Base-by-base conservation (phyloP, 2,797 vertebrate species). In the Tokudaia tokunoshimensis region DNA sequence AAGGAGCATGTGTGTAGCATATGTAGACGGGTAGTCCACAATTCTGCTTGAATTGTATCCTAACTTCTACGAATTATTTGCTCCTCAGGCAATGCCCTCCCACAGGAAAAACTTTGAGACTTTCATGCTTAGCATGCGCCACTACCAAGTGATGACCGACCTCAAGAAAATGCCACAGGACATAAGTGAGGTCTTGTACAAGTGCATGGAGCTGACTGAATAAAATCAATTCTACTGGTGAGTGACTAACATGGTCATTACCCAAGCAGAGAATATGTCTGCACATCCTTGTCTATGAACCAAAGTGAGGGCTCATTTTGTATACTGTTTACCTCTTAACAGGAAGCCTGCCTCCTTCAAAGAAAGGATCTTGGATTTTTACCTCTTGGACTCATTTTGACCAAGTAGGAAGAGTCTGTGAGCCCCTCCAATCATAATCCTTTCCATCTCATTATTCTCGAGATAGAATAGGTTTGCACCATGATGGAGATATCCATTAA, bases 191-290 rank as follows among this genome's bases (percentile, higher is more conserved):
- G 99, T 1, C 57, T 98, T 99, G 93, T 99, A 99, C 98, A 99
- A 99, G 96, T 99, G 99, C 50, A 99, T 99, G 98, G 99, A 99
- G 98, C 99, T 99, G 93, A 99, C 99, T 97, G 99, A 99, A 98
- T 99, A 99, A 94, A 99, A 99, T 0, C 99, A 99, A 98, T 99
- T 99, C 98, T 99, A 99, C 98, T 99, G 99, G 99, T 99, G 98
- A 99, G 99, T 99, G 97, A 91, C 83, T 86, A 41, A 31, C n/a
- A n/a, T 2, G 72, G 20, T 4, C 9, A 29, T 59, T 11, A 20
- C 26, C 74, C 74, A 2, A 3, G 26, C n/a, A n/a, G n/a, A n/a
- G n/a, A n/a, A n/a, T n/a, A 24, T 24, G 6, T 74, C n/a, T 72
- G 3, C 52, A 37, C 13, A 44, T 63, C 57, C 79, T 41, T 12